phyloP scores from a whole-genome alignment of 1,140 invertebrate genomes.

The Calephelis nemesis region DNA sequence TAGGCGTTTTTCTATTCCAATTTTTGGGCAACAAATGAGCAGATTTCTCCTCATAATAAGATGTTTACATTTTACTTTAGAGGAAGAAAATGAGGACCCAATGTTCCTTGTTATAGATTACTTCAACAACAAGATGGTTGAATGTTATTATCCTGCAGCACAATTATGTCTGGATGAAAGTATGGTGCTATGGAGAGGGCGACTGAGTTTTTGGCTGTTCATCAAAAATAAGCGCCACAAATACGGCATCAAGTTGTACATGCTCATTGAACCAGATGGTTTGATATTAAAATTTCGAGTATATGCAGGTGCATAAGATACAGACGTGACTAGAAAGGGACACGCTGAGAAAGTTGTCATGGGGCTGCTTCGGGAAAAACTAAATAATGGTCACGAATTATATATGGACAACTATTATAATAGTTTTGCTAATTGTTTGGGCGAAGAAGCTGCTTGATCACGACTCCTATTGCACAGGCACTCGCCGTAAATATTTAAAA shows the following conservation, averaged over 20 bases:
- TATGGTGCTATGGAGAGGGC: constrained; percentile 56
- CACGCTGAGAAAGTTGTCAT: constrained; percentile 44
- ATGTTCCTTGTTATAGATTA: constrained; percentile 32
- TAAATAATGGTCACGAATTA: constrained; percentile 47
- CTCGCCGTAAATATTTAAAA: too few species aligned
- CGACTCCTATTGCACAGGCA: too few species aligned
- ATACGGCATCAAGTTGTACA: constrained; percentile 55
- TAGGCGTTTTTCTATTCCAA: constrained; percentile 38
- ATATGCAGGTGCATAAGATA: constrained; percentile 34
- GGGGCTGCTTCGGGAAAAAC: constrained; percentile 39
- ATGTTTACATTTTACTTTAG: constrained; percentile 41
- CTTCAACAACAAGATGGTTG: constrained; percentile 47
- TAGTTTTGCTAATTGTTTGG: constrained; percentile 31
- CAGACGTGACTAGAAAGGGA: constrained; percentile 30
- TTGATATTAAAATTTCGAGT: constrained; percentile 39
- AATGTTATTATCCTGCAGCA: constrained; percentile 43
- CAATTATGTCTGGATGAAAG: constrained; percentile 56
- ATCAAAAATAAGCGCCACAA: constrained; percentile 34
- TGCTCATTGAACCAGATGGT: constrained; percentile 52
- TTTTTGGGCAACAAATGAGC: constrained; percentile 39
- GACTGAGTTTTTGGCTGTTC: constrained; percentile 51
- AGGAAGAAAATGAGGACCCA: constrained; percentile 1
- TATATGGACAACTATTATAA: constrained; percentile 61
- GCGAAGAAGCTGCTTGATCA: constrained; percentile 31
- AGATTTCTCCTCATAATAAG: constrained; percentile 46